Evolutionary conservation across 1,140 invertebrate species (phyloP), one percentile per base, ranked within the genome.

Genomic region (Prorops nasuta): DNA sequence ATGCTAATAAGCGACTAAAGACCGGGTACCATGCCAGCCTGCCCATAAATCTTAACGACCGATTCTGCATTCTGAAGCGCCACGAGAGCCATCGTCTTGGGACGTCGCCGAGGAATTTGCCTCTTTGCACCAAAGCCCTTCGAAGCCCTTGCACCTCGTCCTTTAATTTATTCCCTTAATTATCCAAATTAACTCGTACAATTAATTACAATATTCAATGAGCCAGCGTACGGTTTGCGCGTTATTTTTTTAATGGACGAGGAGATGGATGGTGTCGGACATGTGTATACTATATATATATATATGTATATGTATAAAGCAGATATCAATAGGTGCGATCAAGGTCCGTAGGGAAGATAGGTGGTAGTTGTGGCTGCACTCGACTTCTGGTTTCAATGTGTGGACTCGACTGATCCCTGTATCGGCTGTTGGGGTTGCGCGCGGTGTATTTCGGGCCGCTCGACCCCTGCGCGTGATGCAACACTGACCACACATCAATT

Each of bases 1-100:
- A 78, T 77, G 76, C 76, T 78, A 78, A 78, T 78, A 78, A 77
- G 74, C 76, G 73, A 55, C 74, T 78, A 77, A 78, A 78, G 76
- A 78, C 73, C 64, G 54, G 61, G 65, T 64, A 72, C 67, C 65
- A 62, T 68, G 66, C 66, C 63, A 46, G 57, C 52, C 56, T 60
- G 52, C 36, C 56, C 62, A 73, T 78, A 76, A 78, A 78, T 78
- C 72, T 73, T 67, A 60, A 67, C 64, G 62, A 52, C 61, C 64
- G 59, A 72, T 76, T 71, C 69, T 65, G 49, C 64, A 40, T 58
- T 60, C 60, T 51, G 54, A 62, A 67, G 24, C 24, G 4, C 4
- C 10, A 10, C 24, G 24, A 38, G 36, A 49, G 58, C 58, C 56
- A 63, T 60, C 63, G 60, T 67, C 69, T 71, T 71, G 63, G 59